Base-by-base conservation (phyloP, 2,113 vertebrate genomes). In the Neotragus pygmaeus region DNA sequence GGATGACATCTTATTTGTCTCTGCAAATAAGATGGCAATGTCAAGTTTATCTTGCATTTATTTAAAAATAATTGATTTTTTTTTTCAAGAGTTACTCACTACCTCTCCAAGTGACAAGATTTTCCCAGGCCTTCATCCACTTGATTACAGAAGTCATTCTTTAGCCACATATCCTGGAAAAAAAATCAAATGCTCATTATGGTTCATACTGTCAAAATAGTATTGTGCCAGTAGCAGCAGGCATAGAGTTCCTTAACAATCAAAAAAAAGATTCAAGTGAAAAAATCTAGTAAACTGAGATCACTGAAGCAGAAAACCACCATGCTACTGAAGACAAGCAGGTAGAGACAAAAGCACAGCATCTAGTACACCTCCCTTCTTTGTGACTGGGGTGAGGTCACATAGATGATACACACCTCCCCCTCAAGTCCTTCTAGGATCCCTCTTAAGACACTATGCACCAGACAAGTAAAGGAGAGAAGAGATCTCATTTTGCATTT, bases 41-140 rank as follows among this genome's bases (percentile, higher is more conserved):
- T 12, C 75, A 95, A 84, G 30, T 84, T 92, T 88, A 92, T 91
- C 81, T 95, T n/a, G 30, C 16, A 75, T 1, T 82, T 17, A 49
- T 91, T 94, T 93, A 36, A 64, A 6, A 92, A 60, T 88, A 95
- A 95, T 88, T 33, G 0, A 36, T 96, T 94, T 86, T 10, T 94
- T 80, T 82, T 81, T 45, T 90, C 88, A 96, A 75, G 43, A 47
- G 39, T 82, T 36, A 19, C 39, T 92, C 36, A 81, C 45, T 88
- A 33, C 1, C 9, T 77, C 10, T 88, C 83, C 2, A 21, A 57
- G n/a, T 94, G 25, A 96, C 23, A 92, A 82, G 3, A 62, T 66
- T 95, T 95, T 84, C 94, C 73, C 53, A 27, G 57, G 33, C 13
- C 30, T 96, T 97, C 85, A 98, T 94, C 73, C 62, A 93, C 81